phyloP scores from a whole-genome alignment of 2,888 invertebrate genomes.

The Napeogenes inachia region DNA sequence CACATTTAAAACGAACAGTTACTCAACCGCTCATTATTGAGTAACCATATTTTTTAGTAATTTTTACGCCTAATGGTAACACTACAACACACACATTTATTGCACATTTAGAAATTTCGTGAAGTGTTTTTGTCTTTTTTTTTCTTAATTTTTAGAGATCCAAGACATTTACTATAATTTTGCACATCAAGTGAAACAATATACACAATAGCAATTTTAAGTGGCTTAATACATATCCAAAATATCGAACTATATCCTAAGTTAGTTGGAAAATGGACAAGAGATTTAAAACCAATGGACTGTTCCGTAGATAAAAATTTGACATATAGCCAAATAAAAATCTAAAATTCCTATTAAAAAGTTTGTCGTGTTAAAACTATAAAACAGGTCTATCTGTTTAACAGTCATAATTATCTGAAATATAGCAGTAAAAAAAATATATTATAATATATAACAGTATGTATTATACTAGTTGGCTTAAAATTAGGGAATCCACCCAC shows the following conservation, averaged over 20 bases:
- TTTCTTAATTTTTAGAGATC: slow-evolving; percentile 75
- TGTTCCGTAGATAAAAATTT: slow-evolving; percentile 49
- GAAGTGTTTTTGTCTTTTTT: slow-evolving; percentile 77
- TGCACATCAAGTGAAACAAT: slow-evolving; percentile 76
- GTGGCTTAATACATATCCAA: slow-evolving; percentile 76
- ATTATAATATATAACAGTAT: slow-evolving; percentile 64
- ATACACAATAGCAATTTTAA: slow-evolving; percentile 74
- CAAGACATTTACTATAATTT: slow-evolving; percentile 78
- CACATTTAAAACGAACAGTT: slow-evolving; percentile 34
- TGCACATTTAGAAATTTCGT: slow-evolving; percentile 78
- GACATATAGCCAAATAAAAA: slow-evolving; percentile 44
- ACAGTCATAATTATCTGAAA: slow-evolving; percentile 75
- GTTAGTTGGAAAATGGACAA: slow-evolving; percentile 75
- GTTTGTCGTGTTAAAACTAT: slow-evolving; percentile 65
- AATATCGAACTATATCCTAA: slow-evolving; percentile 74
- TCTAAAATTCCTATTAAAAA: slow-evolving; percentile 58
- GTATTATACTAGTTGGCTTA: slow-evolving; percentile 57
- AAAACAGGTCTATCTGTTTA: slow-evolving; percentile 68
- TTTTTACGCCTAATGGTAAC: slow-evolving; percentile 76
- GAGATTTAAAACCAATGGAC: slow-evolving; percentile 66
- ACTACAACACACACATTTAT: slow-evolving; percentile 79
- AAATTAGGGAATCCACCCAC: slow-evolving; percentile 33
- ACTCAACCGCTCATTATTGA: slow-evolving; percentile 27
- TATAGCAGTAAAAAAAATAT: slow-evolving; percentile 74
- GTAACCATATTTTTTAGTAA: slow-evolving; percentile 54